Conservation (phyloP, 2,113 vertebrate genomes). For the Chroicocephalus ridibundus region DNA sequence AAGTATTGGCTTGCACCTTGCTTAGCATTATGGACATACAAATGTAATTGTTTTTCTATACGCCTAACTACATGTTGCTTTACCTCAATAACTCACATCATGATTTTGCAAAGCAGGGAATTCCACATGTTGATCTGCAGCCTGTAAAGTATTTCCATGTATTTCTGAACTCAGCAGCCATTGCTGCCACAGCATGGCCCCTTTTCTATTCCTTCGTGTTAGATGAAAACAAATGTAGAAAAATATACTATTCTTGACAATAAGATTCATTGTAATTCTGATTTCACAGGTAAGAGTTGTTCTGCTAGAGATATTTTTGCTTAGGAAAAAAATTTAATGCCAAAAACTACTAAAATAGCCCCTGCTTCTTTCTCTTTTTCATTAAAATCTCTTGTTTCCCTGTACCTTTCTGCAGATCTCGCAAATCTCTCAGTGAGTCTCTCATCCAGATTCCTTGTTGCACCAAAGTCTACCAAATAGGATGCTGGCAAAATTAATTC, state of each 20-base stretch:
- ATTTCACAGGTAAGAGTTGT: not conserved
- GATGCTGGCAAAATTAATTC: not conserved
- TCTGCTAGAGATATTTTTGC: not conserved
- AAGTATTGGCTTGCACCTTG: not conserved
- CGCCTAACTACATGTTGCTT: not conserved
- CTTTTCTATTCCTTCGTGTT: not conserved
- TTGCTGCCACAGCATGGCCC: not conserved
- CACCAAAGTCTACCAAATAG: not conserved
- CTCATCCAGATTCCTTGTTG: not conserved
- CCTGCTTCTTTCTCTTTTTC: not conserved
- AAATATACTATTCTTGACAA: not conserved
- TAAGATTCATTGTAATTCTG: not conserved
- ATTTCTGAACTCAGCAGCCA: not conserved
- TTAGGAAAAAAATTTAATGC: not conserved
- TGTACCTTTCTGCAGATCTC: not conserved
- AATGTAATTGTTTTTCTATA: not conserved
- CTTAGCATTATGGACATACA: not conserved
- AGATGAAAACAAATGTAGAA: not conserved
- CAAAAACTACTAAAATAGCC: not conserved
- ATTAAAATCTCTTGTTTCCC: not conserved
- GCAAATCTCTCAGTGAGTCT: not conserved
- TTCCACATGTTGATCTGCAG: not conserved
- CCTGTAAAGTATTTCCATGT: not conserved
- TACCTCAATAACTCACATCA: not conserved
- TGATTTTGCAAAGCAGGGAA: not conserved